Conservation (phyloP, 2,888 invertebrate species). For the Tryphoninae sp. region DNA sequence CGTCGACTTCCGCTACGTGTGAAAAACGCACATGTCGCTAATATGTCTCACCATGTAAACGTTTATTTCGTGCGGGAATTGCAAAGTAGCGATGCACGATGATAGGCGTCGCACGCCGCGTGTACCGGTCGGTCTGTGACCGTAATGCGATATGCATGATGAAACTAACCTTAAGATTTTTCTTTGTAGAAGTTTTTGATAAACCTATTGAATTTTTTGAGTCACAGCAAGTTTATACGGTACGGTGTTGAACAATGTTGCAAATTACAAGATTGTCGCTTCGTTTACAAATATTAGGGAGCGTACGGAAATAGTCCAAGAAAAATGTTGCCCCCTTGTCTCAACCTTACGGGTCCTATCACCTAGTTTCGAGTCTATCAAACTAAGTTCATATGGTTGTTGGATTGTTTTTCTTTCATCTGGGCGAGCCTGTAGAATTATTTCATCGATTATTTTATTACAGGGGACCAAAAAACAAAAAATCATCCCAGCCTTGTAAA, state of each 20-base stretch:
- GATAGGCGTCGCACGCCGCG: constrained; percentile 1
- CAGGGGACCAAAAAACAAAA: constrained; percentile 23
- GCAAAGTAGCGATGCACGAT: not conserved
- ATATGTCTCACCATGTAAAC: not conserved
- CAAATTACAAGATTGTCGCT: too few relatives aligned
- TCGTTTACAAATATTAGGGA: too few relatives aligned
- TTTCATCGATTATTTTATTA: not conserved
- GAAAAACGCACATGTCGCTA: constrained; percentile 4
- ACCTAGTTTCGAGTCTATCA: not conserved
- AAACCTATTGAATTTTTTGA: too few relatives aligned
- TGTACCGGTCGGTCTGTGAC: not conserved
- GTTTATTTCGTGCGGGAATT: not conserved
- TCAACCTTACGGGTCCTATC: too few relatives aligned
- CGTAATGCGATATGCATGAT: too few relatives aligned
- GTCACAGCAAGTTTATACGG: too few relatives aligned
- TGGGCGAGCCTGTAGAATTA: not conserved
- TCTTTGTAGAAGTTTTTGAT: too few relatives aligned
- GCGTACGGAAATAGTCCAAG: too few relatives aligned
- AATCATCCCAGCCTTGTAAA: constrained; percentile 28
- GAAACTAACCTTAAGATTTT: too few relatives aligned
- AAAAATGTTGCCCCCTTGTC: too few relatives aligned
- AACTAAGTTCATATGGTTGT: not conserved
- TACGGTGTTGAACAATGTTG: too few relatives aligned
- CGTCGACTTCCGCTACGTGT: constrained; percentile 2
- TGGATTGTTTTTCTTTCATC: too few relatives aligned